Evolutionary conservation across 2,888 invertebrate species (phyloP), one percentile per base, ranked within the genome.

Genomic region (Leucophenga maculata): DNA sequence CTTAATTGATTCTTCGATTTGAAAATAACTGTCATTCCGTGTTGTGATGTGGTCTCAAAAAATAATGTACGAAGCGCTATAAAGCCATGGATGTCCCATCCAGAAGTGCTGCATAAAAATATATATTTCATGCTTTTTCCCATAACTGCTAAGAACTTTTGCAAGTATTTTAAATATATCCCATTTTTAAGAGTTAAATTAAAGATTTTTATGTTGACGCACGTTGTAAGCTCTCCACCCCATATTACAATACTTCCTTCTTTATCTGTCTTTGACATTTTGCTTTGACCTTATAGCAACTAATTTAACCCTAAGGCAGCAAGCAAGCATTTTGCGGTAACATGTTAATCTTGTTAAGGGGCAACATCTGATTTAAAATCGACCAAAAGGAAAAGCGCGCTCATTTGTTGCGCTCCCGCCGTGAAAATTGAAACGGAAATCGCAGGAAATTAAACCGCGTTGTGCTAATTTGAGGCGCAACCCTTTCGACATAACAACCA

Each of bases 381-480:
- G 50, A 26, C 54, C 59, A 73, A 78, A 70, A 69, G 59, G 73
- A 79, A 77, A 86, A 48, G 48, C 48, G 20, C 54, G 55, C 22
- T 66, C 31, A 48, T 66, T 66, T 54, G 44, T 55, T 54, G 65
- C 22, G 57, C 57, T 32, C 65, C 65, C 60, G 39, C 31, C n/a
- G 62, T 31, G 67, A 52, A 65, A 73, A 77, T 71, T 68, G 55
- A 75, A 78, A 77, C 69, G 82, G 74, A 83, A 82, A 77, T 72
- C 69, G 68, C 73, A 79, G 86, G 86, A 86, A 86, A 86, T 86
- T 86, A 86, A 86, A 81, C 78, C 78, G 81, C 76, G 82, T 78
- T 76, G 75, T 67, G 69, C 72, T 72, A 13, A 72, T 57, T 44
- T 64, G 20, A 14, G 4, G 13, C n/a, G 22, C 57, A 57, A 20